phyloP scores from a whole-genome alignment of 2,797 vertebrate genomes.

The Propithecus perrieri region DNA sequence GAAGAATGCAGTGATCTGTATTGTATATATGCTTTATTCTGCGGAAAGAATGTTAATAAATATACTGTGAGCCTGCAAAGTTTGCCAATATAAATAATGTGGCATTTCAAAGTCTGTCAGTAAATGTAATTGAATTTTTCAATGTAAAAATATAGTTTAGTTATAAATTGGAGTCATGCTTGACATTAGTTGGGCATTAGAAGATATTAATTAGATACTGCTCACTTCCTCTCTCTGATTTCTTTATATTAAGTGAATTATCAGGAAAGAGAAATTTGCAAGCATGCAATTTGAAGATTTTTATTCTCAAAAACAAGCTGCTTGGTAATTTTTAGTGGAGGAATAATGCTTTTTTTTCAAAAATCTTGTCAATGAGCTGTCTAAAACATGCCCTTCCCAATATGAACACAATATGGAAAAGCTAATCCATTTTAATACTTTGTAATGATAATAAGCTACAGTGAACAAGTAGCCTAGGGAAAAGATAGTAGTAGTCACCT shows the following conservation, averaged over 20 bases:
- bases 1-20: constrained; percentile 86
- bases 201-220: constrained; percentile 85
- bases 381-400: constrained; percentile 80
- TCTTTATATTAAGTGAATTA: constrained; percentile 82
- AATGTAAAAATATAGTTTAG: constrained; percentile 85
- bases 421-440: constrained; percentile 84
- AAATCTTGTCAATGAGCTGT: constrained; percentile 80
- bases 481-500: constrained; percentile 84
- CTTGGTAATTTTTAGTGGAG: constrained; percentile 81
- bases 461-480: constrained; percentile 86
- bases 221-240: constrained; percentile 73
- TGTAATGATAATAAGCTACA: constrained; percentile 85
- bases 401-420: constrained; percentile 83
- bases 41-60: constrained; percentile 85
- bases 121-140: constrained; percentile 87
- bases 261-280: constrained; percentile 77
- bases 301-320: constrained; percentile 81
- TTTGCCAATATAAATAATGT: constrained; percentile 86
- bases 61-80: constrained; percentile 80
- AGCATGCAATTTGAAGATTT: constrained; percentile 81
- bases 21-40: constrained; percentile 83
- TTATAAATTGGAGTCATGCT: constrained; percentile 84
- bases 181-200: constrained; percentile 85
- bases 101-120: constrained; percentile 87
- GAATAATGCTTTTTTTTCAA: constrained; percentile 78